A percentile compares a stretch with the other conserved stretches of the same genome.
Conservation (phyloP, 2,113 vertebrate species). For the Neolamprologus longior region DNA sequence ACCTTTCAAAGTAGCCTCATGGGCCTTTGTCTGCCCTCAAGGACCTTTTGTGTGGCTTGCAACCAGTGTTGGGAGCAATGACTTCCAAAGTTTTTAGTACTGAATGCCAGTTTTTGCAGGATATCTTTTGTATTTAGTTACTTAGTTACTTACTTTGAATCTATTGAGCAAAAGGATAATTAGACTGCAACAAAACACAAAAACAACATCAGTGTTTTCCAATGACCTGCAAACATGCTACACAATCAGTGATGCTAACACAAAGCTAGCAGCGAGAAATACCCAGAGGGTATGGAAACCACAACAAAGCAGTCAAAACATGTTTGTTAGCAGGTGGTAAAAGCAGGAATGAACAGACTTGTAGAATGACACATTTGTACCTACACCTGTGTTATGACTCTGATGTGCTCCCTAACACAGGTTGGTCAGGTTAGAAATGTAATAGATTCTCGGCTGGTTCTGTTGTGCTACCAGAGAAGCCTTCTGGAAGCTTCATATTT, state of each 20-base stretch:
- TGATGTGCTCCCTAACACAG: not conserved
- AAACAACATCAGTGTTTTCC: not conserved
- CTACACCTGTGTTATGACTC: not conserved
- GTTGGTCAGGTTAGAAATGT: not conserved
- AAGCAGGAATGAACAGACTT: not conserved
- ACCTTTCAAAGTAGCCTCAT: not conserved
- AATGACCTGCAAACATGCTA: not conserved
- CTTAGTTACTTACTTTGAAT: not conserved
- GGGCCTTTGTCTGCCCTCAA: not conserved
- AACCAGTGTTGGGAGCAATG: not conserved
- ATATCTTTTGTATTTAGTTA: not conserved
- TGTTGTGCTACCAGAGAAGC: not conserved
- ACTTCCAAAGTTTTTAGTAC: not conserved
- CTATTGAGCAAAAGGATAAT: not conserved
- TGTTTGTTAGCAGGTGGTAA: not conserved
- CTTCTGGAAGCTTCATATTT: not conserved
- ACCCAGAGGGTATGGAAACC: not conserved
- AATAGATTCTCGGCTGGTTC: not conserved
- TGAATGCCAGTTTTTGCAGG: not conserved
- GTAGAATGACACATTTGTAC: not conserved
- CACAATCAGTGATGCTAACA: not conserved
- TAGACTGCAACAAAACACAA: not conserved
- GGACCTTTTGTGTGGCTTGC: not conserved
- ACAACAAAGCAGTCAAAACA: not conserved
- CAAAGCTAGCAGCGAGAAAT: not conserved